A percentile compares a stretch with the other conserved stretches of the same genome.
phyloP scores from a whole-genome alignment of 2,888 invertebrate genomes.

The Trichopria drosophilae region DNA sequence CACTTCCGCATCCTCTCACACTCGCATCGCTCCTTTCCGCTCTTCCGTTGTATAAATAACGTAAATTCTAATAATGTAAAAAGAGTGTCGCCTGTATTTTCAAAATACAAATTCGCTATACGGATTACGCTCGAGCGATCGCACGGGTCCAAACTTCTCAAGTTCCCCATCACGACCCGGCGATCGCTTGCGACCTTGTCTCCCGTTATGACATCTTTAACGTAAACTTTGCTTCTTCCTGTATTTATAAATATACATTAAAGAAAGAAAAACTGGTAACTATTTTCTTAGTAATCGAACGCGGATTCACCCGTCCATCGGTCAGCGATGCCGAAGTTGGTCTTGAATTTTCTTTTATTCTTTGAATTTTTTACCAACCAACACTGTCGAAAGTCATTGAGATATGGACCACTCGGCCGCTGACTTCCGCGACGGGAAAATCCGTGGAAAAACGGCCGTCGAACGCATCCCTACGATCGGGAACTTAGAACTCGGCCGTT shows the following conservation, averaged over 20 bases:
- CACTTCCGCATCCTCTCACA: slow-evolving; percentile 27
- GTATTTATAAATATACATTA: too few species aligned
- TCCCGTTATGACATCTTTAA: slow-evolving; percentile 18
- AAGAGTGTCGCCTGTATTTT: slow-evolving; percentile 37
- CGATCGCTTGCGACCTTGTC: slow-evolving; percentile 26
- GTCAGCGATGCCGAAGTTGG: too few species aligned
- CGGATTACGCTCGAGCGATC: slow-evolving; percentile 1
- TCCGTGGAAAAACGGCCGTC: too few species aligned
- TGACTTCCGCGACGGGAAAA: too few species aligned
- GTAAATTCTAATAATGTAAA: slow-evolving; percentile 39
- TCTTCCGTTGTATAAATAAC: slow-evolving; percentile 36
- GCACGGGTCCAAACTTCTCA: slow-evolving; percentile 8
- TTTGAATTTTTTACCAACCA: too few species aligned
- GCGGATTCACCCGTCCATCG: too few species aligned
- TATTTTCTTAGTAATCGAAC: slow-evolving; percentile 7
- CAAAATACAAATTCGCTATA: slow-evolving; percentile 35
- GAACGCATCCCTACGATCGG: too few species aligned
- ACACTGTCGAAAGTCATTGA: too few species aligned
- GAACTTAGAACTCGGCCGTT: too few species aligned
- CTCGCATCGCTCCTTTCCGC: slow-evolving; percentile 32
- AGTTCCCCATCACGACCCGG: slow-evolving; percentile 20
- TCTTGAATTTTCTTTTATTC: too few species aligned
- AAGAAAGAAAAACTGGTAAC: slow-evolving; percentile 31
- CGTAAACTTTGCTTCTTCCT: slow-evolving; percentile 26
- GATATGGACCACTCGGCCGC: too few species aligned